Evolutionary conservation across 2,888 invertebrate genomes (phyloP).

Genomic region (Nemoura dubitans): DNA sequence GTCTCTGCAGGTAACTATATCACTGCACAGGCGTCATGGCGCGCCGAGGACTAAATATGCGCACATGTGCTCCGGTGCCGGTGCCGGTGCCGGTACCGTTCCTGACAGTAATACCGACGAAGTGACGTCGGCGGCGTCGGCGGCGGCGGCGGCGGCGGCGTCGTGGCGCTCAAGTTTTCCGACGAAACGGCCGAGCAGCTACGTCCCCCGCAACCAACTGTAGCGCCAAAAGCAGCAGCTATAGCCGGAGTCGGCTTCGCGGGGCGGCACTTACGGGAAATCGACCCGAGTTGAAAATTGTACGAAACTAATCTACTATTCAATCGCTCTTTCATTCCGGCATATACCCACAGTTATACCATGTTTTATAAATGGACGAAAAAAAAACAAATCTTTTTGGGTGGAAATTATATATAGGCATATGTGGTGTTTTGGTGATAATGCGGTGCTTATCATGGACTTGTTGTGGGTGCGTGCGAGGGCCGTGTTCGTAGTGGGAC

Average conservation of each 20-base stretch:
- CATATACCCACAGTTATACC: too few species aligned
- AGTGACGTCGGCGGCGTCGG: too few species aligned
- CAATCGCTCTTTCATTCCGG: background rate
- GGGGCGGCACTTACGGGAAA: background rate
- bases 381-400: background rate
- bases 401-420: background rate
- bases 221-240: background rate
- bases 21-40: too few species aligned
- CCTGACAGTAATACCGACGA: too few species aligned
- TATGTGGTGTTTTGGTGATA: background rate
- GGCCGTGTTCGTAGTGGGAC: background rate
- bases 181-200: too few species aligned
- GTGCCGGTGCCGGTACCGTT: too few species aligned
- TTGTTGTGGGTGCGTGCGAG: background rate
- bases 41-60: too few species aligned
- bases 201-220: background rate
- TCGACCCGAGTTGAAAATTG: background rate
- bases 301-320: background rate
- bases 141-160: too few species aligned
- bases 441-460: background rate
- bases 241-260: background rate
- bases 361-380: too few species aligned
- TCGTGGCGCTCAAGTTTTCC: too few species aligned
- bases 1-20: too few species aligned
- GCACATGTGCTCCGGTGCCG: too few species aligned